A percentile compares a stretch with the other conserved stretches of the same genome.
phyloP scores from a whole-genome alignment of 1,140 invertebrate species.

The Vanessa atalanta region DNA sequence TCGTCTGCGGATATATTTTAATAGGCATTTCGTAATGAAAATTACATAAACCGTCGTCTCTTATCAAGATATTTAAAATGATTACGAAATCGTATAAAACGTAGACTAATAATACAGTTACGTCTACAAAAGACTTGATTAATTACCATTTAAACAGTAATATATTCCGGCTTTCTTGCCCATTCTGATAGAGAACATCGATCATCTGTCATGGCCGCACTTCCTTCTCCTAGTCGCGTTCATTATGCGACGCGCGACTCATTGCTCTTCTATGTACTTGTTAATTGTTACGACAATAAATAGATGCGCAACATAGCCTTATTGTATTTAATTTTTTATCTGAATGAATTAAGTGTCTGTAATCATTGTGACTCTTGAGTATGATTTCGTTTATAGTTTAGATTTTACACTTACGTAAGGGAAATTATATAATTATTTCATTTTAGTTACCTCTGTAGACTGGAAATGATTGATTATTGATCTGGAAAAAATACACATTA shows the following conservation, averaged over 20 bases:
- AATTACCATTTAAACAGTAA: constrained; percentile 34
- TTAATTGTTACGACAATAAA: constrained; percentile 35
- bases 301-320: background rate
- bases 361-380: too few species aligned
- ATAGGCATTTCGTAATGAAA: background rate
- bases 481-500: too few species aligned
- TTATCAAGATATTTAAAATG: background rate
- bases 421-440: too few species aligned
- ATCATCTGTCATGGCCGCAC: constrained; percentile 60
- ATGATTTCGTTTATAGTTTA: too few species aligned
- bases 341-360: background rate
- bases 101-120: background rate
- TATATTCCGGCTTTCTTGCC: constrained; percentile 29
- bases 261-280: constrained; percentile 37
- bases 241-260: constrained; percentile 49
- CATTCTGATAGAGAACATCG: constrained; percentile 53
- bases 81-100: background rate
- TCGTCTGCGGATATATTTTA: too few species aligned
- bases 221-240: constrained; percentile 49
- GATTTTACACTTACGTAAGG: too few species aligned
- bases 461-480: too few species aligned
- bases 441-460: too few species aligned
- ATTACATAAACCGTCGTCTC: background rate
- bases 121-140: constrained; percentile 21
- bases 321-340: background rate